A percentile compares a stretch with the other conserved stretches of the same genome.
Conservation (phyloP, 1,140 invertebrate species). For the Cardiocondyla obscurior region DNA sequence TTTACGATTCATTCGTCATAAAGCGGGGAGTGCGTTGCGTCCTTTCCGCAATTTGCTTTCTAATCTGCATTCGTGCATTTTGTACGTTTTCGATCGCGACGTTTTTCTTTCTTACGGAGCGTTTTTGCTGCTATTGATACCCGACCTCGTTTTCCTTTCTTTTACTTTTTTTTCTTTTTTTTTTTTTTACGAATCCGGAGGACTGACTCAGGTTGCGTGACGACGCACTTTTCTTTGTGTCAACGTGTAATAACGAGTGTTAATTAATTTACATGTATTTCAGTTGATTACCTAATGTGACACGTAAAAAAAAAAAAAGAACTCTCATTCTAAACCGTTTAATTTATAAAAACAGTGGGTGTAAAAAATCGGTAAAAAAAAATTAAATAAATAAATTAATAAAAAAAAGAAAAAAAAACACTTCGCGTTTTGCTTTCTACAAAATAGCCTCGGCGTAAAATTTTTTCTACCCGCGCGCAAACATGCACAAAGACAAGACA, state of each 20-base stretch:
- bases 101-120: neutral
- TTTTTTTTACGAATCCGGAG: neutral
- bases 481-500: too few relatives aligned
- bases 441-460: neutral
- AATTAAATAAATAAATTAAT: too few relatives aligned
- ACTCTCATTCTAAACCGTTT: neutral
- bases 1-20: conserved; percentile 47
- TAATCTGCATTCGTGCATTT: neutral
- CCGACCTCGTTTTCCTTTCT: neutral
- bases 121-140: neutral
- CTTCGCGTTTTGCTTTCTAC: neutral
- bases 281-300: neutral
- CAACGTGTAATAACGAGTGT: neutral
- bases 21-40: conserved; percentile 6
- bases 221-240: conserved; percentile 3
- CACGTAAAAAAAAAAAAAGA: neutral
- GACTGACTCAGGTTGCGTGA: neutral
- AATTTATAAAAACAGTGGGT: neutral
- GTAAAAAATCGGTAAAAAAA: too few relatives aligned
- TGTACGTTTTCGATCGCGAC: neutral
- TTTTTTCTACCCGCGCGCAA: neutral
- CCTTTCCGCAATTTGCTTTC: conserved; percentile 36
- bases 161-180: neutral
- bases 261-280: neutral
- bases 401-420: too few relatives aligned